These are phyloP conservation scores for Alosa sapidissima DNA, from an alignment of 2,797 vertebrate species.

Conservation along the genomic window DNA sequence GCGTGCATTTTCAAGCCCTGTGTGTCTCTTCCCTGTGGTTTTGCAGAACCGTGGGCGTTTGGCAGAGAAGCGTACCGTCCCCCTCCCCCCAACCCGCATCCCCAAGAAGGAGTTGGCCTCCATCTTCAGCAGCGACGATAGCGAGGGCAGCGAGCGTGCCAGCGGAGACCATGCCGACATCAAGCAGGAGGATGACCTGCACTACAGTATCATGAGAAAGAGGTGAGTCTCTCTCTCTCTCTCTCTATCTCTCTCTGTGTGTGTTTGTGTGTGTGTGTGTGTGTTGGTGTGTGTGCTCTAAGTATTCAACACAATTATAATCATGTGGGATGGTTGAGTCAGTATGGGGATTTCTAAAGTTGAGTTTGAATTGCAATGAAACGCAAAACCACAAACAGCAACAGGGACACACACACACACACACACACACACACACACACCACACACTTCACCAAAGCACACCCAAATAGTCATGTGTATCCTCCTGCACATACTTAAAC, in stretches of 20 bases:
- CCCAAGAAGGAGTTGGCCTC: slow-evolving; percentile 91
- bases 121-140: slow-evolving; percentile 88
- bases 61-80: slow-evolving; percentile 94
- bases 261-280: background rate
- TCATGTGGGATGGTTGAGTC: too few species aligned
- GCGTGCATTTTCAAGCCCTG: slow-evolving; percentile 50
- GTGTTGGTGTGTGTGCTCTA: background rate
- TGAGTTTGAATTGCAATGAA: too few species aligned
- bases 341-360: too few species aligned
- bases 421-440: background rate
- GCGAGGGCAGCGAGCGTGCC: slow-evolving; percentile 84
- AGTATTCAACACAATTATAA: too few species aligned
- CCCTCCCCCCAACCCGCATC: slow-evolving; percentile 83
- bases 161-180: slow-evolving; percentile 84
- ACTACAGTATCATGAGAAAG: slow-evolving; percentile 96
- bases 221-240: slow-evolving; percentile 73
- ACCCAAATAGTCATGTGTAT: too few species aligned
- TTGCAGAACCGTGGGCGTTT: slow-evolving; percentile 93
- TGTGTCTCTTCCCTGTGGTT: slow-evolving; percentile 49
- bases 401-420: background rate
- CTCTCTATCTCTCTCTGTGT: background rate
- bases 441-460: background rate
- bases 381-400: background rate
- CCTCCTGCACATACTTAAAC: background rate
- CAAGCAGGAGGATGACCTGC: slow-evolving; percentile 91